These are phyloP conservation scores for Daubentonia madagascariensis DNA, from an alignment of 2,113 vertebrate genomes.

Conservation along the genomic window DNA sequence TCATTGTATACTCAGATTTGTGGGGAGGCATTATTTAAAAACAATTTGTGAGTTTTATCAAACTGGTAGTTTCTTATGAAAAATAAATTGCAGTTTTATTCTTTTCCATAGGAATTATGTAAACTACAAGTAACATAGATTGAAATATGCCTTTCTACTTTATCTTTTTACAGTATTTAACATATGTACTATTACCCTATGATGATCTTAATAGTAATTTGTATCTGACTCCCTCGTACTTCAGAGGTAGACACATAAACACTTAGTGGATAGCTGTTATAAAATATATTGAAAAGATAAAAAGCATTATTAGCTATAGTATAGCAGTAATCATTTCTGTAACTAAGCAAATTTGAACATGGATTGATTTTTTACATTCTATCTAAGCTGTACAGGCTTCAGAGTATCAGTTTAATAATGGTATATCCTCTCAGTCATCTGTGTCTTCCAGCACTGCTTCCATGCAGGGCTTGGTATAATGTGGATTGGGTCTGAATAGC, in stretches of 20 bases:
- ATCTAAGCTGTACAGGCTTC: neutral
- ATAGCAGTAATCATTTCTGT: neutral
- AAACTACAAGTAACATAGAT: neutral
- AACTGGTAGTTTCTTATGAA: slow-evolving; percentile 76
- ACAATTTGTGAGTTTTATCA: slow-evolving; percentile 78
- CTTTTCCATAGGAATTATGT: neutral
- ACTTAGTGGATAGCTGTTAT: neutral
- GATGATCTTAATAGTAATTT: neutral
- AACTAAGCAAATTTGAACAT: neutral
- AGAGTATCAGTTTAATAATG: neutral
- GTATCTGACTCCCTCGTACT: neutral
- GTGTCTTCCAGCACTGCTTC: neutral
- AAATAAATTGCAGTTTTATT: slow-evolving; percentile 74
- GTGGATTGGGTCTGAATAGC: neutral
- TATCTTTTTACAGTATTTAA: neutral
- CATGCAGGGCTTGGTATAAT: neutral
- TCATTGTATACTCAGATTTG: slow-evolving; percentile 70
- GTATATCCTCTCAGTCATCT: neutral
- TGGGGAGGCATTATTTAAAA: neutral
- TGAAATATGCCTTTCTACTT: neutral
- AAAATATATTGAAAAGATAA: neutral
- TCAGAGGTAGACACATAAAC: neutral
- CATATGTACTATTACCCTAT: neutral
- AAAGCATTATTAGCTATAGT: neutral
- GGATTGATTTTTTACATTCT: neutral